These are phyloP conservation scores for Cochlearius cochlearius DNA, from an alignment of 2,113 vertebrate species.

Conservation along the genomic window DNA sequence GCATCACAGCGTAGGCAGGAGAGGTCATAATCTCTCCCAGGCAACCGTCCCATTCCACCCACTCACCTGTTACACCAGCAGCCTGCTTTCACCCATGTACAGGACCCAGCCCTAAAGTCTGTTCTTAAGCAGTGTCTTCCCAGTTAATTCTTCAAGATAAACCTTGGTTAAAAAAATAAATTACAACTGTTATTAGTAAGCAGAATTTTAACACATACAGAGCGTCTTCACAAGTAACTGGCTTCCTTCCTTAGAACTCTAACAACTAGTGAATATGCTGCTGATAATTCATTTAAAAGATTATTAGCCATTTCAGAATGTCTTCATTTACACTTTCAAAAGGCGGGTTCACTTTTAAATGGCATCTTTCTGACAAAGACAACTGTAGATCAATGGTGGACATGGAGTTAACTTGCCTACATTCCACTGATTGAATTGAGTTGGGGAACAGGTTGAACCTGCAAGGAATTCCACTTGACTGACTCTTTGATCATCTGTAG, in stretches of 20 bases:
- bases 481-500: neutral
- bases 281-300: neutral
- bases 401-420: neutral
- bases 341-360: neutral
- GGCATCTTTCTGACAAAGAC: neutral
- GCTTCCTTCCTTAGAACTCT: neutral
- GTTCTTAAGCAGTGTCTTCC: neutral
- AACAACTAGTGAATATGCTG: neutral
- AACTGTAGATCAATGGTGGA: neutral
- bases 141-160: neutral
- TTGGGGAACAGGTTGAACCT: neutral
- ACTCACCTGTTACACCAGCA: neutral
- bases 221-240: neutral
- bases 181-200: neutral
- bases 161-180: neutral
- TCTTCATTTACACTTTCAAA: neutral
- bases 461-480: neutral
- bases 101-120: neutral
- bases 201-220: neutral
- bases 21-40: conserved; percentile 42
- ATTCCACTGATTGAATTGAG: neutral
- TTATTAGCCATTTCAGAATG: neutral
- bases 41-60: neutral
- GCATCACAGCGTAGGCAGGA: conserved; percentile 29
- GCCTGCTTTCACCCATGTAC: neutral